These are phyloP conservation scores for Protophormia terraenovae DNA, from an alignment of 2,888 invertebrate species.

Conservation along the genomic window DNA sequence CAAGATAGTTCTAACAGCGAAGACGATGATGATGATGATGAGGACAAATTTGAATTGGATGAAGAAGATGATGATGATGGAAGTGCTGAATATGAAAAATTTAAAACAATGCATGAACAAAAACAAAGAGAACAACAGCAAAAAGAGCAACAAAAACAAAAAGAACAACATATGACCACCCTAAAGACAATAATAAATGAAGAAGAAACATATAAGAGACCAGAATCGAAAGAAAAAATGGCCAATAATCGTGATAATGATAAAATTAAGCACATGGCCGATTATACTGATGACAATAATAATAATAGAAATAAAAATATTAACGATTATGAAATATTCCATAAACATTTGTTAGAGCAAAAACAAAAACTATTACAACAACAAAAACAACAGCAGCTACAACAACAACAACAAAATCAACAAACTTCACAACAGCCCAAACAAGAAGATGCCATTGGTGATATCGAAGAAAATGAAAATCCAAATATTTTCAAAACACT, in stretches of 20 bases:
- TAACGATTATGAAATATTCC: conserved; percentile 59
- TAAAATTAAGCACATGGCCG: conserved; percentile 30
- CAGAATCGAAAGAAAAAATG: conserved; percentile 10
- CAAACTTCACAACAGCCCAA: conserved; percentile 37
- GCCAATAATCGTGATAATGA: conserved; percentile 20
- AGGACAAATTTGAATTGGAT: conserved; percentile 57
- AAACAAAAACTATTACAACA: conserved; percentile 31
- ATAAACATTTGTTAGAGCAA: conserved; percentile 45
- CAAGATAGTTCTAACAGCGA: conserved; percentile 35
- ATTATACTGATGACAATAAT: conserved; percentile 46
- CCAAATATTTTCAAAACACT: conserved; percentile 13
- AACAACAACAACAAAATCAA: conserved; percentile 57
- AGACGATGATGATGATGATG: conserved; percentile 47
- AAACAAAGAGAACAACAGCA: conserved; percentile 51
- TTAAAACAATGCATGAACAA: conserved; percentile 59
- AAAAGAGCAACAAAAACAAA: conserved; percentile 34
- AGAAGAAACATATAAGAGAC: conserved; percentile 13
- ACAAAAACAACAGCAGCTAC: conserved; percentile 55
- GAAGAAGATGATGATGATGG: conserved; percentile 62
- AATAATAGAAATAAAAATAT: conserved; percentile 44
- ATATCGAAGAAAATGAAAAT: conserved; percentile 59
- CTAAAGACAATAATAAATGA: conserved; percentile 41
- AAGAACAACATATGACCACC: conserved; percentile 13
- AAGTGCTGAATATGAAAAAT: conserved; percentile 62
- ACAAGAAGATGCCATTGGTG: conserved; percentile 74